These are phyloP conservation scores for Rhaphigaster nebulosa DNA, from an alignment of 2,888 invertebrate species.

Conservation along the genomic window DNA sequence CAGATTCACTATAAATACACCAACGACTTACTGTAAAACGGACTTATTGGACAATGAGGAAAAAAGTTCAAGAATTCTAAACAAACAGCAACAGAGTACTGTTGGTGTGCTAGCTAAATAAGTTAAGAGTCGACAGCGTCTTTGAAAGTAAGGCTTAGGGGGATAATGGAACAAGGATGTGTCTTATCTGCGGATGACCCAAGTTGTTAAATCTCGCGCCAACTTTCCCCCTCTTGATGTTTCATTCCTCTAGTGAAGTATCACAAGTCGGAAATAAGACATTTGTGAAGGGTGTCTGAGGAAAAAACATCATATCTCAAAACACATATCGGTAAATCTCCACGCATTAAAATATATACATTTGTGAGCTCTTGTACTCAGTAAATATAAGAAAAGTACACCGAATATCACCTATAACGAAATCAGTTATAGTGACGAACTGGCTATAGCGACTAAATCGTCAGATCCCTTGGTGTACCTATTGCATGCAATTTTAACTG, in stretches of 20 bases:
- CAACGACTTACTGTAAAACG: background rate
- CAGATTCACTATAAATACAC: background rate
- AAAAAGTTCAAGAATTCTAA: background rate
- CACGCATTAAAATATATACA: background rate
- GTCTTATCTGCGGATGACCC: background rate
- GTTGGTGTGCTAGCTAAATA: background rate
- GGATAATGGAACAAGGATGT: background rate
- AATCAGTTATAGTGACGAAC: too few relatives aligned
- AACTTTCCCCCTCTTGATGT: background rate
- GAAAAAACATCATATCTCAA: background rate
- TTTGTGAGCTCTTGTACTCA: too few relatives aligned
- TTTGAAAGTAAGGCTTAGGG: background rate
- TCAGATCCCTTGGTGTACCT: too few relatives aligned
- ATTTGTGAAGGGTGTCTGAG: background rate
- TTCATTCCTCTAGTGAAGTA: background rate
- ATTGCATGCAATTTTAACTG: too few relatives aligned
- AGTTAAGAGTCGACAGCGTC: background rate
- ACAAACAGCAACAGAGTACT: background rate
- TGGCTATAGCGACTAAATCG: too few relatives aligned
- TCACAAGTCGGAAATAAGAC: background rate
- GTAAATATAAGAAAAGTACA: too few relatives aligned
- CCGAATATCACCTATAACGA: too few relatives aligned
- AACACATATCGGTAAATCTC: background rate
- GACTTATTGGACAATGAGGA: background rate
- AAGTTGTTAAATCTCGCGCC: background rate